Evolutionary conservation across 1,140 invertebrate genomes (phyloP).

Genomic region (Lordiphosa mommai): DNA sequence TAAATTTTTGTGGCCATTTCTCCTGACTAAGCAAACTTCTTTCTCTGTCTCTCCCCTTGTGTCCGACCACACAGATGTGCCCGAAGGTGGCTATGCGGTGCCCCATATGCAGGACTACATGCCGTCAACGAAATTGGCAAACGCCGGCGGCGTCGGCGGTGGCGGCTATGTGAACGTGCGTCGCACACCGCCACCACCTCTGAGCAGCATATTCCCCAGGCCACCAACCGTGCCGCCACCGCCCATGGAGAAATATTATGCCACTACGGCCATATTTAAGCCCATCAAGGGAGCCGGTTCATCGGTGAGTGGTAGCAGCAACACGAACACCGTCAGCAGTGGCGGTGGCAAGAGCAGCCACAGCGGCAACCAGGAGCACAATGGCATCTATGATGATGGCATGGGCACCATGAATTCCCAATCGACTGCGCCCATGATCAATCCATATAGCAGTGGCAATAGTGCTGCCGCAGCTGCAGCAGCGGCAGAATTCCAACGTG

Average conservation of each 20-base stretch:
- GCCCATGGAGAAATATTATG: constrained; percentile 88
- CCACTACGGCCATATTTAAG: constrained; percentile 81
- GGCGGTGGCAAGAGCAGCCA: constrained; percentile 71
- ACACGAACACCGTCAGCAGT: constrained; percentile 45
- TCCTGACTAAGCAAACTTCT: constrained; percentile 54
- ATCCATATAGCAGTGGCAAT: constrained; percentile 61
- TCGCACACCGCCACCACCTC: constrained; percentile 76
- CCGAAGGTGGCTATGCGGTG: constrained; percentile 82
- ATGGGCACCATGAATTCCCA: constrained; percentile 78
- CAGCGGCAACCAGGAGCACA: constrained; percentile 63
- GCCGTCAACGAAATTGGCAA: constrained; percentile 74
- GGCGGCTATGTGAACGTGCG: constrained; percentile 75
- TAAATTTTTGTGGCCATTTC: constrained; percentile 62
- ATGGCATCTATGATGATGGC: constrained; percentile 69
- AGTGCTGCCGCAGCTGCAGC: constrained; percentile 48
- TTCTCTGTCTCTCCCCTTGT: constrained; percentile 26
- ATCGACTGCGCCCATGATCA: constrained; percentile 75
- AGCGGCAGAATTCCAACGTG: constrained; percentile 71
- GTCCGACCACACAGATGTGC: constrained; percentile 79
- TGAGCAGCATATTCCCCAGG: constrained; percentile 84
- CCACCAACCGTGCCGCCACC: constrained; percentile 84
- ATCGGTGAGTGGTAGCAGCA: constrained; percentile 15
- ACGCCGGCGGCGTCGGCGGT: constrained; percentile 36
- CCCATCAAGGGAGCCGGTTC: constrained; percentile 68
- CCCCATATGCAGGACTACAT: constrained; percentile 80